phyloP scores from a whole-genome alignment of 2,113 vertebrate species.

The Sturnus vulgaris region DNA sequence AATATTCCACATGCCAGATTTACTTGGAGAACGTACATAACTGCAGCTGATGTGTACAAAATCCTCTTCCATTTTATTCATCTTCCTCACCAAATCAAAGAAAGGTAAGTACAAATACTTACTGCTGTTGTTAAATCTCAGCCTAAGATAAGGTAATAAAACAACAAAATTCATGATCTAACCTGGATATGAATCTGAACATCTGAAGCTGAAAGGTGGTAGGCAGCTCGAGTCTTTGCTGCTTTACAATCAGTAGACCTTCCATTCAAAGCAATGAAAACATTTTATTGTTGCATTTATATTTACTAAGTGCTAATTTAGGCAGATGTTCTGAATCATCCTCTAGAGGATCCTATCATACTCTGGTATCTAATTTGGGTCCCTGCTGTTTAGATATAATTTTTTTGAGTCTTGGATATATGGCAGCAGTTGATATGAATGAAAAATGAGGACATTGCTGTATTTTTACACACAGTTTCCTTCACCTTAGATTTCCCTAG shows the following conservation, averaged over 20 bases:
- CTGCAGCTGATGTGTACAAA: background rate
- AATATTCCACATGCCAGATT: background rate
- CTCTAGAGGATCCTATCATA: background rate
- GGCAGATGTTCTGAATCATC: background rate
- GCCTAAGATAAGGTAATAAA: background rate
- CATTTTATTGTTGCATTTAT: background rate
- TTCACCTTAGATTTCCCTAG: background rate
- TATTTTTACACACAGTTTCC: background rate
- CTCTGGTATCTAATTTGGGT: background rate
- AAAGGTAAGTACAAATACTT: background rate
- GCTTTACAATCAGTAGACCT: background rate
- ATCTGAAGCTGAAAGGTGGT: background rate
- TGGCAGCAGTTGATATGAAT: background rate
- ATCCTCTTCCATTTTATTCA: background rate
- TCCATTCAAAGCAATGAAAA: background rate
- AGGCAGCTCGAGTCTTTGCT: background rate
- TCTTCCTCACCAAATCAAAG: background rate
- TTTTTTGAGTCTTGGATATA: background rate
- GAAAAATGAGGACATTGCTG: background rate
- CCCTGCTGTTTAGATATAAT: background rate
- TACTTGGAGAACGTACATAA: background rate
- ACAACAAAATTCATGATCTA: background rate
- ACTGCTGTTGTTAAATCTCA: background rate
- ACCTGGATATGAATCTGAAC: background rate
- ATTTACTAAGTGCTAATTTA: background rate